phyloP scores from a whole-genome alignment of 2,888 invertebrate species.

The Phoronis australis region DNA sequence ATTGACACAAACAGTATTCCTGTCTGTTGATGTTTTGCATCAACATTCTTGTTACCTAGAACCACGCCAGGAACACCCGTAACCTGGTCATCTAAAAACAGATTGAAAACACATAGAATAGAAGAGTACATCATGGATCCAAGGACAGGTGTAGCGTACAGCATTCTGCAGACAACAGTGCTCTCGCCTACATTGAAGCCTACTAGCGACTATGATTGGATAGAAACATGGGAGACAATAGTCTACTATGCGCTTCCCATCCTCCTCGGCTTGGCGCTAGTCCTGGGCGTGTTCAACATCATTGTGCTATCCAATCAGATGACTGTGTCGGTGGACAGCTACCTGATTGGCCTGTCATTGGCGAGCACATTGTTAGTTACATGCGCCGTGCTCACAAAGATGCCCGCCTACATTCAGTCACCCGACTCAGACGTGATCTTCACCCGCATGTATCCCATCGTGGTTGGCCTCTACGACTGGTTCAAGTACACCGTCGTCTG shows the following conservation, averaged over 20 bases:
- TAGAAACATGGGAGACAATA: background rate
- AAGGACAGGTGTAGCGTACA: conserved; percentile 34
- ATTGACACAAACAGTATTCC: no score
- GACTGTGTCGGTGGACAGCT: conserved; percentile 38
- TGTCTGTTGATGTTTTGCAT: no score
- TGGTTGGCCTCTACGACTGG: conserved; percentile 39
- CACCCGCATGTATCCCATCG: conserved; percentile 34
- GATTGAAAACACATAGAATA: background rate
- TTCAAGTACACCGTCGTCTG: conserved; percentile 44
- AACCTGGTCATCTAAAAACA: background rate
- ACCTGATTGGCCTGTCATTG: conserved; percentile 36
- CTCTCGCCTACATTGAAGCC: background rate
- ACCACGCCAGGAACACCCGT: no score
- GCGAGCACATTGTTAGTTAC: conserved; percentile 27
- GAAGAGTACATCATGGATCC: conserved; percentile 14
- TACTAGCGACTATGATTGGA: background rate
- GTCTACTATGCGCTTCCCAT: conserved; percentile 35
- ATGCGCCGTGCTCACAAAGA: conserved; percentile 24
- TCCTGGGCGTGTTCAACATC: conserved; percentile 38
- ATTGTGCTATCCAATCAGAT: conserved; percentile 34
- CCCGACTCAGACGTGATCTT: conserved; percentile 26
- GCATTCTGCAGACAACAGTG: conserved; percentile 6
- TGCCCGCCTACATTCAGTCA: conserved; percentile 41
- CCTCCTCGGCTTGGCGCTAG: conserved; percentile 30
- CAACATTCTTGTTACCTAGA: no score